Conservation (phyloP, 2,888 invertebrate genomes). For the Dexiosoma caninum region DNA sequence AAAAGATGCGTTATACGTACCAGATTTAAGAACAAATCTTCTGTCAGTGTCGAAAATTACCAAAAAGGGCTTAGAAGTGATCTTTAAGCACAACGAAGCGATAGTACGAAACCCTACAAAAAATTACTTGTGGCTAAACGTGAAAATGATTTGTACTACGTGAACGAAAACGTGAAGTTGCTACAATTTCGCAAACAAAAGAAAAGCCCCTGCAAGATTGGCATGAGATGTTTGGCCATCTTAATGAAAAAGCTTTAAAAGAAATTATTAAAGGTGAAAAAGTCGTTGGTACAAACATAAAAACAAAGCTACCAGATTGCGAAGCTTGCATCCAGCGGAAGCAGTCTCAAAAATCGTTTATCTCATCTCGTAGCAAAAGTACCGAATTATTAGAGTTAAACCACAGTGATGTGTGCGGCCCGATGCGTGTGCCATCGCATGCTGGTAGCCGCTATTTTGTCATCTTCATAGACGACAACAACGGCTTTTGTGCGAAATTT, state of each 20-base stretch:
- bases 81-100: conserved; percentile 17
- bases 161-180: background rate
- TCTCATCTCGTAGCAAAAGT: background rate
- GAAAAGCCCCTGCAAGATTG: conserved; percentile 16
- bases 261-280: conserved; percentile 18
- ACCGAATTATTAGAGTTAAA: conserved; percentile 35
- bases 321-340: conserved; percentile 49
- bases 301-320: conserved; percentile 19
- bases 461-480: conserved; percentile 51
- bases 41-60: conserved; percentile 50
- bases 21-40: no score
- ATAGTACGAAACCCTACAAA: conserved; percentile 9
- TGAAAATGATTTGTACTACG: background rate
- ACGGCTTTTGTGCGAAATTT: conserved; percentile 56
- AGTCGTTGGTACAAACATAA: background rate
- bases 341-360: conserved; percentile 24
- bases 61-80: conserved; percentile 28
- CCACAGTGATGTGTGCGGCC: conserved; percentile 56
- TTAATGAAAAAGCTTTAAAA: conserved; percentile 49
- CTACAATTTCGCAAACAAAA: background rate
- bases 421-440: no score
- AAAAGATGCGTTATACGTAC: no score
- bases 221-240: conserved; percentile 43
- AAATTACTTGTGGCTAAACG: background rate
- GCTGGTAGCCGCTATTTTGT: no score